These are phyloP conservation scores for Ephestia elutella DNA, from an alignment of 1,140 invertebrate species.

Conservation along the genomic window DNA sequence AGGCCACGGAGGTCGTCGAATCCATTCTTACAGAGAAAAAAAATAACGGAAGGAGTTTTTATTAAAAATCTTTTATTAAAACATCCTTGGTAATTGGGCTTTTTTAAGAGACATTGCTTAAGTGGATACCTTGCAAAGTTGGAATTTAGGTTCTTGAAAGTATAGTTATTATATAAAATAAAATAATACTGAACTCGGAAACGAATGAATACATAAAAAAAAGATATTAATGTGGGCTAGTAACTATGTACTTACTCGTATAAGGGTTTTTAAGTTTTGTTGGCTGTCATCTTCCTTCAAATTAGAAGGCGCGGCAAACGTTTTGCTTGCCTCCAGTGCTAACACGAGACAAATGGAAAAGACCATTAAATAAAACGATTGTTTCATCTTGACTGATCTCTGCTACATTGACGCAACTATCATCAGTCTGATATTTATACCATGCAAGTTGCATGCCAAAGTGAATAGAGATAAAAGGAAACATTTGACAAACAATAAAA, in stretches of 20 bases:
- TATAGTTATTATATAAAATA: too few relatives aligned
- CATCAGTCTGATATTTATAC: slow-evolving; percentile 34
- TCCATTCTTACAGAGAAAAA: too few relatives aligned
- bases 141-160: too few relatives aligned
- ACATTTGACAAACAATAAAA: slow-evolving; percentile 53
- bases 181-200: too few relatives aligned
- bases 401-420: slow-evolving; percentile 19
- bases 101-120: too few relatives aligned
- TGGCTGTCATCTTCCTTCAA: neutral
- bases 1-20: too few relatives aligned
- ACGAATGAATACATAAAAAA: too few relatives aligned
- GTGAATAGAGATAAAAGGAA: slow-evolving; percentile 28
- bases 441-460: slow-evolving; percentile 32
- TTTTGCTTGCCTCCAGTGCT: neutral
- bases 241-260: slow-evolving; percentile 19
- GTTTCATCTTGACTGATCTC: slow-evolving; percentile 43
- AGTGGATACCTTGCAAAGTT: too few relatives aligned
- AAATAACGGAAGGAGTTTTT: too few relatives aligned
- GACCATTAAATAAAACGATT: slow-evolving; percentile 31
- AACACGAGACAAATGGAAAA: slow-evolving; percentile 27
- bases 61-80: too few relatives aligned
- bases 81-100: too few relatives aligned
- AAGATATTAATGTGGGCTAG: too few relatives aligned
- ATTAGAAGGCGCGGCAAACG: neutral
- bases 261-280: neutral